A percentile compares a stretch with the other conserved stretches of the same genome.
Conservation (phyloP, 2,113 vertebrate species). For the Haliaeetus leucogaster region DNA sequence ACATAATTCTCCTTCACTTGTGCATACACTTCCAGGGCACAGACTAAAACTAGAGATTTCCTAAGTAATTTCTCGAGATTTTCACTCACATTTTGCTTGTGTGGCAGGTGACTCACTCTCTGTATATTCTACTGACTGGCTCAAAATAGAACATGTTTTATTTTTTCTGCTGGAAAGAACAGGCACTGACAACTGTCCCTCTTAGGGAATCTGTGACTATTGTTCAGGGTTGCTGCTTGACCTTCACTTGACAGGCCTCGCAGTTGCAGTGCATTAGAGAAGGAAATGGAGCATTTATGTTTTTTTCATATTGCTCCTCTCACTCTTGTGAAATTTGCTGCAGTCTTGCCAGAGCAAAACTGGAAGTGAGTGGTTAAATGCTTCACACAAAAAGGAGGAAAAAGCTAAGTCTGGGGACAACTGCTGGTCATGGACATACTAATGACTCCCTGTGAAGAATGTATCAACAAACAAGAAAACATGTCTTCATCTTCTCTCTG, state of each 20-base stretch:
- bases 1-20: neutral
- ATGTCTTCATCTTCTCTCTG: neutral
- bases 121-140: neutral
- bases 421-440: neutral
- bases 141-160: neutral
- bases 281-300: neutral
- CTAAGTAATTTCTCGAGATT: neutral
- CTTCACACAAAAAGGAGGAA: neutral
- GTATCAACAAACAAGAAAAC: neutral
- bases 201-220: neutral
- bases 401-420: neutral
- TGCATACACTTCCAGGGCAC: neutral
- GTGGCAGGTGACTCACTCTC: neutral
- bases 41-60: neutral
- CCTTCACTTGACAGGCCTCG: conserved; percentile 13
- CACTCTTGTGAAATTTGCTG: neutral
- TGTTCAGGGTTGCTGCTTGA: conserved; percentile 12
- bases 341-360: neutral
- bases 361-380: neutral
- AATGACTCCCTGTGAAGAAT: neutral
- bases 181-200: neutral
- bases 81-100: neutral
- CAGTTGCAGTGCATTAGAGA: neutral
- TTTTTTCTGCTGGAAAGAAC: neutral
- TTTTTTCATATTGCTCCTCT: neutral